Evolutionary conservation across 2,797 vertebrate genomes (phyloP).

Genomic region (Phoebastria nigripes): DNA sequence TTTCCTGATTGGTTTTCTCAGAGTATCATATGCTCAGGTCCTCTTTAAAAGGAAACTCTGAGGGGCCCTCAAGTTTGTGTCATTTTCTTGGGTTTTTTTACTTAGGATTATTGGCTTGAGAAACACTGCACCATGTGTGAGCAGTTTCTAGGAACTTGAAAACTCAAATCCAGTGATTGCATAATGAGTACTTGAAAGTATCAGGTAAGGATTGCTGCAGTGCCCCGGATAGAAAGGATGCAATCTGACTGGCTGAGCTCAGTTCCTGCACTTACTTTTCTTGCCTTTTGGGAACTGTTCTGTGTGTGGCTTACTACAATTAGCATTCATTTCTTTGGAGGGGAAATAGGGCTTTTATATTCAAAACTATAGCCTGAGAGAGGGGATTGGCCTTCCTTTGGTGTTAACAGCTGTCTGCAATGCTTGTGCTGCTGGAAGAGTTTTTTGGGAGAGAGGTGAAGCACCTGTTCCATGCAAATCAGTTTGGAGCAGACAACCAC

Average conservation of each 20-base stretch:
- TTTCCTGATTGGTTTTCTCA: constrained; percentile 23
- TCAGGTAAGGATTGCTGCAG: constrained; percentile 66
- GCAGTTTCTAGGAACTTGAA: constrained; percentile 78
- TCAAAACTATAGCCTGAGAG: not conserved
- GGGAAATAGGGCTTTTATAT: not conserved
- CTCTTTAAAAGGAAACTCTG: constrained; percentile 59
- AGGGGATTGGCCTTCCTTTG: not conserved
- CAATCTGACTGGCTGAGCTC: not conserved
- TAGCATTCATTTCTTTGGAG: not conserved
- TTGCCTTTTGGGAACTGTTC: not conserved
- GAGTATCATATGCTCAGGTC: constrained; percentile 10
- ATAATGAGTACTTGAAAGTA: constrained; percentile 83
- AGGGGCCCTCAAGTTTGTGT: not conserved
- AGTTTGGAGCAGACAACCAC: not conserved
- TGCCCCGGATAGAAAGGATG: not conserved
- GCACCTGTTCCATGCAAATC: not conserved
- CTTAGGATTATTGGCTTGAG: not conserved
- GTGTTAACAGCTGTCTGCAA: not conserved
- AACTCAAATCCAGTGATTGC: constrained; percentile 80
- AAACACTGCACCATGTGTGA: constrained; percentile 72
- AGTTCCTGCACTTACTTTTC: not conserved
- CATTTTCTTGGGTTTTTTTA: not conserved
- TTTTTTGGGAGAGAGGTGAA: not conserved
- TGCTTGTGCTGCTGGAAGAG: not conserved
- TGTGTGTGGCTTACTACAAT: not conserved